phyloP scores from a whole-genome alignment of 2,888 invertebrate species.

The Cloeon dipterum region DNA sequence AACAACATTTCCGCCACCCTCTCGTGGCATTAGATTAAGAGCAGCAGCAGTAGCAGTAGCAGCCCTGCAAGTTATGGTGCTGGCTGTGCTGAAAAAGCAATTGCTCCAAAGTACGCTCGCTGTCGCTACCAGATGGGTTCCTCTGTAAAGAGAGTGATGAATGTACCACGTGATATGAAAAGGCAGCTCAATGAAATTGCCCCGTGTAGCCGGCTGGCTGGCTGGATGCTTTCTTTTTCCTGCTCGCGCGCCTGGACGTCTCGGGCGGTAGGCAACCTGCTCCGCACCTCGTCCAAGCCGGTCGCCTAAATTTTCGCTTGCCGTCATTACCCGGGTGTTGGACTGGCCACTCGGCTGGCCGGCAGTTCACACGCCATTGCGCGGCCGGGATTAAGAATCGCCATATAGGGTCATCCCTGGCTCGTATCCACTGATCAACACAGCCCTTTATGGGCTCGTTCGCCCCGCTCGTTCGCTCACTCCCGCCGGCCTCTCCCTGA shows the following conservation, averaged over 20 bases:
- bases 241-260: too few relatives aligned
- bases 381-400: not conserved
- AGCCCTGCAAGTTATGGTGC: too few relatives aligned
- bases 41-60: too few relatives aligned
- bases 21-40: too few relatives aligned
- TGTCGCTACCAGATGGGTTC: constrained; percentile 2
- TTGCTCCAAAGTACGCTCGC: not conserved
- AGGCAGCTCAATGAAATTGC: constrained; percentile 1
- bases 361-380: not conserved
- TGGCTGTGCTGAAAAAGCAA: too few relatives aligned
- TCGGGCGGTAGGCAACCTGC: too few relatives aligned
- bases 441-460: too few relatives aligned
- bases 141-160: too few relatives aligned
- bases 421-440: too few relatives aligned
- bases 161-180: constrained; percentile 1
- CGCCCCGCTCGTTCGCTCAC: constrained; percentile 6
- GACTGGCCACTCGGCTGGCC: too few relatives aligned
- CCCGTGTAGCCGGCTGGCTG: not conserved
- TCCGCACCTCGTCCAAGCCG: too few relatives aligned
- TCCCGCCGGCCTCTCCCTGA: constrained; percentile 9
- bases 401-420: not conserved
- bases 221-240: not conserved
- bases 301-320: not conserved
- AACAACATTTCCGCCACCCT: too few relatives aligned
- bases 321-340: constrained; percentile 5